Conservation (phyloP, 2,113 vertebrate genomes). For the Trematocara nigrifrons region DNA sequence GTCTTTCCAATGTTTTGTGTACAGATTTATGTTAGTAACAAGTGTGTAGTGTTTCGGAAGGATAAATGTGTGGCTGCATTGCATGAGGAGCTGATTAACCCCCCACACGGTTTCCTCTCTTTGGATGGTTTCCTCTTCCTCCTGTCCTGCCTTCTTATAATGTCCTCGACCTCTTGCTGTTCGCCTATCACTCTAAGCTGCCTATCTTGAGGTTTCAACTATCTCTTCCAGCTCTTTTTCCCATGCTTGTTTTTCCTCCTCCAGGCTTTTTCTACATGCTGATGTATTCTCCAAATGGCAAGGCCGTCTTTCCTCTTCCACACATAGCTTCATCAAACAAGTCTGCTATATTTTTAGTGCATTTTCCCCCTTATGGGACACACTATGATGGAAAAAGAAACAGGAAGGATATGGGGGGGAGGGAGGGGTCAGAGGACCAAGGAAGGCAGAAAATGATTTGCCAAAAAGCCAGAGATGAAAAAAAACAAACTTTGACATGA, state of each 20-base stretch:
- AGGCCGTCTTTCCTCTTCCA: neutral
- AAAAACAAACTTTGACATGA: neutral
- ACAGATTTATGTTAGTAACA: neutral
- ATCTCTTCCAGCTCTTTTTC: neutral
- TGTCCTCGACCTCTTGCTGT: slow-evolving; percentile 16
- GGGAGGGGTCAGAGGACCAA: neutral
- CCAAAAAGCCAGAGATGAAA: neutral
- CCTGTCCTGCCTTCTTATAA: neutral
- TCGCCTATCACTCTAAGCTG: neutral
- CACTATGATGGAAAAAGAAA: neutral
- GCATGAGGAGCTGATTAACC: slow-evolving; percentile 20
- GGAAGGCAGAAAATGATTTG: neutral
- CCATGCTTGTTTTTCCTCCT: neutral
- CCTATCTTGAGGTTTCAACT: neutral
- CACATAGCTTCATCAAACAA: neutral
- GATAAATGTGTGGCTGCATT: neutral
- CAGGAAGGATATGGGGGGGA: slow-evolving; percentile 2
- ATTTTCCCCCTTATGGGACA: neutral
- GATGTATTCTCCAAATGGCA: neutral
- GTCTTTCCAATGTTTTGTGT: neutral
- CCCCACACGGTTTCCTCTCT: neutral
- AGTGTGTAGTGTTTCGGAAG: neutral
- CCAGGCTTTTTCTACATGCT: neutral
- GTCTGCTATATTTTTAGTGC: slow-evolving; percentile 25
- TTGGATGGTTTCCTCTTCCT: neutral